Percentiles rank a stretch among this genome's conserved stretches.
Evolutionary conservation across 2,797 vertebrate genomes (phyloP).

Genomic region (Lepilemur septentrionalis): DNA sequence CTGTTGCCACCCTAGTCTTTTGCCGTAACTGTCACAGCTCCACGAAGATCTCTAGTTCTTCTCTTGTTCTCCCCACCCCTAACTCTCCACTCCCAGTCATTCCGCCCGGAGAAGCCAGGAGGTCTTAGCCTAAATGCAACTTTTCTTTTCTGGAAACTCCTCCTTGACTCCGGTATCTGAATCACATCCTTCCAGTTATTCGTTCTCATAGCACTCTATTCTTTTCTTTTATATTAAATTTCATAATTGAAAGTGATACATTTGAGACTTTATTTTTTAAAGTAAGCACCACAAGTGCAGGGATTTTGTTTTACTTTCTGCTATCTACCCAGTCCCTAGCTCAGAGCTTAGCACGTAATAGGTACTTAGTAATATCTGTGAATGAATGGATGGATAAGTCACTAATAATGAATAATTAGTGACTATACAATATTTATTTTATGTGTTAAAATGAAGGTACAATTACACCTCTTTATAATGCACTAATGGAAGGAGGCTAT

Average conservation of each 20-base stretch:
- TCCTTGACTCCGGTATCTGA: neutral
- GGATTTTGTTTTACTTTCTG: neutral
- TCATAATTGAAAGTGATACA: neutral
- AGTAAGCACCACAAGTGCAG: neutral
- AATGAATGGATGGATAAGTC: neutral
- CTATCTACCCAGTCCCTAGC: neutral
- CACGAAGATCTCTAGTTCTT: neutral
- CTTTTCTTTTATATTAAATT: neutral
- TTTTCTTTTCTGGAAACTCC: neutral
- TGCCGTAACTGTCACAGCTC: neutral
- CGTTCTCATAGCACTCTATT: neutral
- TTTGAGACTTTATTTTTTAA: neutral
- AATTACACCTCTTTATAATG: neutral
- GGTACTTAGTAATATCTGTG: neutral
- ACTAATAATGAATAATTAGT: neutral
- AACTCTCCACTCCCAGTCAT: neutral
- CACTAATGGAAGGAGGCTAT: neutral
- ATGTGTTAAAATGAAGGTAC: neutral
- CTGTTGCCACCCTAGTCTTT: neutral
- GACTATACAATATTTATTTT: conserved; percentile 1
- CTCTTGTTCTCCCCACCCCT: neutral
- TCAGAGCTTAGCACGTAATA: neutral
- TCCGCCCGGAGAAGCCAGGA: neutral
- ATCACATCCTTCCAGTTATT: neutral
- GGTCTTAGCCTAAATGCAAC: neutral